phyloP scores from a whole-genome alignment of 2,888 invertebrate species.

The Drosophila silvestris region DNA sequence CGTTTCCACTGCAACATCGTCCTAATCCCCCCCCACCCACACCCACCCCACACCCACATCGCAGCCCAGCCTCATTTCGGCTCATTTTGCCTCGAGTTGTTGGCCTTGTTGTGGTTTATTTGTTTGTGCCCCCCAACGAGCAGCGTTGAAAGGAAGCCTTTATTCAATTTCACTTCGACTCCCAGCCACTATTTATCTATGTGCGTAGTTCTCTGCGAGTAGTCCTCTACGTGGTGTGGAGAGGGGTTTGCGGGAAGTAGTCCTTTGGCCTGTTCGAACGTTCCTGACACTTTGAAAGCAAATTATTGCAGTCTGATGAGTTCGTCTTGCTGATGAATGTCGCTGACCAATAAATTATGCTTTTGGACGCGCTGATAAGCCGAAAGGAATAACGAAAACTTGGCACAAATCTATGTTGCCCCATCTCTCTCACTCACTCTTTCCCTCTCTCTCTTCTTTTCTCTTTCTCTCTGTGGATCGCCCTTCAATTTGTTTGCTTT shows the following conservation, averaged over 20 bases:
- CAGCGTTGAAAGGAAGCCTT: slow-evolving; percentile 23
- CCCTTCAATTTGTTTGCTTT: slow-evolving; percentile 76
- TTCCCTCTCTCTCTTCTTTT: background rate
- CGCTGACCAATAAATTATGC: slow-evolving; percentile 74
- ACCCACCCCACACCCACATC: background rate
- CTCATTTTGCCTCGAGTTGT: slow-evolving; percentile 37
- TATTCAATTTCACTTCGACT: slow-evolving; percentile 76
- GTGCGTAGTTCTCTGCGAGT: slow-evolving; percentile 7
- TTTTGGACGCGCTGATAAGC: slow-evolving; percentile 56
- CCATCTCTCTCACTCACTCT: slow-evolving; percentile 18
- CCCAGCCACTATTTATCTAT: slow-evolving; percentile 34
- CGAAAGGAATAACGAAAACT: slow-evolving; percentile 22
- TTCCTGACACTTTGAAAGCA: slow-evolving; percentile 75
- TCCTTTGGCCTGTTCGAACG: slow-evolving; percentile 37
- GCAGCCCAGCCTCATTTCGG: background rate
- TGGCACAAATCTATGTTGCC: slow-evolving; percentile 7
- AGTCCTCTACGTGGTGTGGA: background rate
- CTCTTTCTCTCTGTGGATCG: slow-evolving; percentile 22
- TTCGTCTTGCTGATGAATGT: slow-evolving; percentile 73
- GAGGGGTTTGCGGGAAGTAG: background rate
- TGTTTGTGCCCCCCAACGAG: slow-evolving; percentile 10
- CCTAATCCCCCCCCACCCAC: background rate
- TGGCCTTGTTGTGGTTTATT: slow-evolving; percentile 43
- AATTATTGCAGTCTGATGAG: slow-evolving; percentile 82
- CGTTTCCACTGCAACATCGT: slow-evolving; percentile 58